Conservation (phyloP, 2,888 invertebrate species). For the Ophonus ardosiacus region DNA sequence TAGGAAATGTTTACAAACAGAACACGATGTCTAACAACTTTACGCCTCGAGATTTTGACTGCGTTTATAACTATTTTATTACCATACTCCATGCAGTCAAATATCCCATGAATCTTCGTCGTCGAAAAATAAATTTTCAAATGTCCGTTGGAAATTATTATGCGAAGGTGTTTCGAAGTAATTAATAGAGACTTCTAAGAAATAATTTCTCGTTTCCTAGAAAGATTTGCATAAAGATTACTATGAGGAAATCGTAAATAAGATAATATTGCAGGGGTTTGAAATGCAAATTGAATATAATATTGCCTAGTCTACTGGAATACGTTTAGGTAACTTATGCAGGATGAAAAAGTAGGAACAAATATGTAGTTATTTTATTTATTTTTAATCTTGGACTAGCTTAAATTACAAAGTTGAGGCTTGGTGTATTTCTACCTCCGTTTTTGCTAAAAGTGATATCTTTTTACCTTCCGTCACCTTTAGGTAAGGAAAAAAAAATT, state of each 20-base stretch:
- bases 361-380: no score
- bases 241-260: not conserved
- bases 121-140: not conserved
- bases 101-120: constrained; percentile 16
- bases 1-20: constrained; percentile 69
- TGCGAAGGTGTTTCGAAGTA: not conserved
- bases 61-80: constrained; percentile 56
- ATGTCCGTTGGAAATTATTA: not conserved
- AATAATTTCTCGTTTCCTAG: not conserved
- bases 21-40: constrained; percentile 64
- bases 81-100: not conserved
- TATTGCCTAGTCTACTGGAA: not conserved
- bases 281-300: not conserved
- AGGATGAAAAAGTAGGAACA: no score
- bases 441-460: no score
- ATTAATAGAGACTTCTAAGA: constrained; percentile 10
- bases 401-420: no score
- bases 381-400: no score
- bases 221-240: not conserved
- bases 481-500: no score
- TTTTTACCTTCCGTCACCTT: no score
- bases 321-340: no score
- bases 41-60: constrained; percentile 15
- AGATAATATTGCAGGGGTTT: not conserved
- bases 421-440: no score